Evolutionary conservation across 1,140 invertebrate species (phyloP), one percentile per base, ranked within the genome.

Genomic region (Tetramorium simillimum): DNA sequence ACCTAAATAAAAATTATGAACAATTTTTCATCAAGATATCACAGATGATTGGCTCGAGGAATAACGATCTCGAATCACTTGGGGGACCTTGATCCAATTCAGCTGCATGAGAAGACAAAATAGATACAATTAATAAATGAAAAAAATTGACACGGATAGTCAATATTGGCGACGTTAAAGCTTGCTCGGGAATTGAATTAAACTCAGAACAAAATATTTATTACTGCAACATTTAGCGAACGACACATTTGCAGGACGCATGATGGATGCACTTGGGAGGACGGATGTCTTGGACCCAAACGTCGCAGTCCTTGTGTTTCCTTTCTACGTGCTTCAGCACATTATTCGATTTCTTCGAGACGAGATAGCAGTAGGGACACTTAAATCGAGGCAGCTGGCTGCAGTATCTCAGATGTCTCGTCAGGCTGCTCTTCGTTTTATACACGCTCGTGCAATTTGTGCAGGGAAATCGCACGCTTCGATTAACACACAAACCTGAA

Each of bases 301-400:
- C 88, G 4, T 18, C 53, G 43, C 49, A 14, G 24, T 85, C 77
- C 12, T 86, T 56, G 85, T 95, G 93, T 58, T 90, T 92, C 60
- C 90, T 77, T 9, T 91, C 72, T 72, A 95, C 93, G 67, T 95
- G 94, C 49, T 89, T 86, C 75, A 90, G 92, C 18, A 95, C 67
- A 58, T 95, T 94, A 3, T 91, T 93, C 16, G 92, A 93, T 73
- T 94, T 94, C 88, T 95, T 95, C 43, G 95, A 95, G 24, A 91
- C 89, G 21, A 95, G 91, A 24, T 92, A 53, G 85, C 96, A 96
- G 78, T 95, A 92, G 9, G 95, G 95, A 87, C 96, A 96, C 76
- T 95, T 95, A 90, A 96, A 96, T 37, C 95, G 93, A 1, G 96
- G 96, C 63, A 96, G 96, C 49, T 96, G 94, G 3, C 96, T 96